Evolutionary conservation across 2,113 vertebrate genomes (phyloP).

Genomic region (Microtus richardsoni): DNA sequence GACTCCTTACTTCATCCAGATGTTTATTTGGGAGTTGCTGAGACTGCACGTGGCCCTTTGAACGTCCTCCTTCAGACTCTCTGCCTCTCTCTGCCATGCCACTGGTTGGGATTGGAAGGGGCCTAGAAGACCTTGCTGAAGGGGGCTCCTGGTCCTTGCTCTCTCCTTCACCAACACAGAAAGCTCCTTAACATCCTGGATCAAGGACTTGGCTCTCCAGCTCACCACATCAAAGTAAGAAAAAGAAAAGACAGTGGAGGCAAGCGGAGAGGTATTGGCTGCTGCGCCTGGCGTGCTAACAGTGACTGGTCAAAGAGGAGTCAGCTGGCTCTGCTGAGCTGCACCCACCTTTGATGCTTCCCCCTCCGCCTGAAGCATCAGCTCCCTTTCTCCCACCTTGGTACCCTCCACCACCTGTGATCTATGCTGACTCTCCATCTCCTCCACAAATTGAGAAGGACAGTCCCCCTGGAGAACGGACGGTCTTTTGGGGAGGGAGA

Average conservation of each 20-base stretch:
- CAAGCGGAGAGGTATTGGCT: neutral
- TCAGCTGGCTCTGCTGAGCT: neutral
- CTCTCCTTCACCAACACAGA: neutral
- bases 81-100: neutral
- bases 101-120: neutral
- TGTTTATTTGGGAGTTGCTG: neutral
- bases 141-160: neutral
- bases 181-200: too few species aligned
- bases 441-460: neutral
- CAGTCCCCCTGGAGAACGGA: neutral
- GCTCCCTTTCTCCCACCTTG: neutral
- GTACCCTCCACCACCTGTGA: neutral
- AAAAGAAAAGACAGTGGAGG: neutral
- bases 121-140: neutral
- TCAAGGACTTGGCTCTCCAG: neutral
- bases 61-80: neutral
- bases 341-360: neutral
- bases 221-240: neutral
- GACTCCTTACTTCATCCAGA: neutral
- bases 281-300: neutral
- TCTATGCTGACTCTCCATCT: neutral
- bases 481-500: too few species aligned
- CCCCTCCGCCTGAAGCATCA: neutral
- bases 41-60: conserved; percentile 45
- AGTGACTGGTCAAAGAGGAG: neutral